Percentiles rank a stretch among this genome's conserved stretches.
phyloP scores from a whole-genome alignment of 2,797 vertebrate species.

The Craterocephalus amniculus region DNA sequence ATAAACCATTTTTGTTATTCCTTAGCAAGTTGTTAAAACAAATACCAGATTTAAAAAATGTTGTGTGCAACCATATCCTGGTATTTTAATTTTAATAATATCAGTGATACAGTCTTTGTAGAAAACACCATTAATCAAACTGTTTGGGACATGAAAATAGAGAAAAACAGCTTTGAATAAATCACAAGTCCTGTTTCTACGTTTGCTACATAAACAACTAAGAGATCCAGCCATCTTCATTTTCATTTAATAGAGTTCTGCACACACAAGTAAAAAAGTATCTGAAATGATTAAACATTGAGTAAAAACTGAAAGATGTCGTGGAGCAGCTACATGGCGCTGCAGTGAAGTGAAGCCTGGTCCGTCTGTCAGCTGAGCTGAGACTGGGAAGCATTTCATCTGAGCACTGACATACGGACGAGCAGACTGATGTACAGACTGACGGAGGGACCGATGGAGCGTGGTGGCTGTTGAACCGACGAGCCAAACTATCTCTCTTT shows the following conservation, averaged over 20 bases:
- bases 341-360: slow-evolving; percentile 35
- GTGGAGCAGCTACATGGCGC: slow-evolving; percentile 16
- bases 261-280: slow-evolving; percentile 6
- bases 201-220: not conserved
- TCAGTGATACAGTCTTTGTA: not conserved
- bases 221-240: not conserved
- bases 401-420: slow-evolving; percentile 55
- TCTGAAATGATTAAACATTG: slow-evolving; percentile 13
- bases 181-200: not conserved
- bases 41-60: not conserved
- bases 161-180: not conserved
- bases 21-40: not conserved
- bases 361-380: slow-evolving; percentile 41
- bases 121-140: not conserved
- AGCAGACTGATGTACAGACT: slow-evolving; percentile 57
- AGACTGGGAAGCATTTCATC: slow-evolving; percentile 43
- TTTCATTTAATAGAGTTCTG: not conserved
- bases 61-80: not conserved
- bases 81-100: not conserved
- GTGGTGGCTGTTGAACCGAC: slow-evolving; percentile 56
- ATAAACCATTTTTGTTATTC: not conserved
- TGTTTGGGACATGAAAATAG: not conserved
- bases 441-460: slow-evolving; percentile 64
- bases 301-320: slow-evolving; percentile 12
- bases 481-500: slow-evolving; percentile 59